A percentile compares a stretch with the other conserved stretches of the same genome.
Evolutionary conservation across 2,888 invertebrate genomes (phyloP).

Genomic region (Cephus pygmeus): DNA sequence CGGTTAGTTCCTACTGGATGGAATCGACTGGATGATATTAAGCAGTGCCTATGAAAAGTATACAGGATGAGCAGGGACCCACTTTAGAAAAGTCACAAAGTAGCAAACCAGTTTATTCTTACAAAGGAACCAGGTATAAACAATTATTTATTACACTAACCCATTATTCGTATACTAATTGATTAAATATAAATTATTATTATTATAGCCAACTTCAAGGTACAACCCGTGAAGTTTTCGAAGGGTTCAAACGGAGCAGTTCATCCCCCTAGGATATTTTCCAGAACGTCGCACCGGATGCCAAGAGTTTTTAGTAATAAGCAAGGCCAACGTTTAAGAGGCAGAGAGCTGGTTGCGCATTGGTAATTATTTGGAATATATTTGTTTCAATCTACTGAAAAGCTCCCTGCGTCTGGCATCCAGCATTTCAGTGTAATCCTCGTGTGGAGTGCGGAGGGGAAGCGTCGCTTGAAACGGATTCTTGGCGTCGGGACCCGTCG

Average conservation of each 20-base stretch:
- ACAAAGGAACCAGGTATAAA: neutral
- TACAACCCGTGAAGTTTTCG: neutral
- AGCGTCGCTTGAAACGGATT: neutral
- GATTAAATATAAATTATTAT: neutral
- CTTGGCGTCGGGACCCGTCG: constrained; percentile 6
- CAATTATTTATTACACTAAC: neutral
- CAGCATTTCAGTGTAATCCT: constrained; percentile 34
- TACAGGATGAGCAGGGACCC: neutral
- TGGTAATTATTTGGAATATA: constrained; percentile 33
- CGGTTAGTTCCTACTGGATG: neutral
- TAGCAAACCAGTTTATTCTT: neutral
- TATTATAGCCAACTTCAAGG: neutral
- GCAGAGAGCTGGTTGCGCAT: neutral
- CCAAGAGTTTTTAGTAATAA: neutral
- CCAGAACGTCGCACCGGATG: neutral
- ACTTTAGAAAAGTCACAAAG: neutral
- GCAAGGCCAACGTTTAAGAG: neutral
- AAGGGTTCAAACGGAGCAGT: neutral
- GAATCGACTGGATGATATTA: neutral
- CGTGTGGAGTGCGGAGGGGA: neutral
- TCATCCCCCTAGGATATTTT: neutral
- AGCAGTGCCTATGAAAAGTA: neutral
- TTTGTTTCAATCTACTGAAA: constrained; percentile 27
- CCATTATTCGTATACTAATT: neutral
- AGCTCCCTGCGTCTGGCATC: constrained; percentile 18